A percentile compares a stretch with the other conserved stretches of the same genome.
These are phyloP conservation scores for Cirrhinus mrigala DNA, from an alignment of 2,797 vertebrate genomes.

Conservation along the genomic window DNA sequence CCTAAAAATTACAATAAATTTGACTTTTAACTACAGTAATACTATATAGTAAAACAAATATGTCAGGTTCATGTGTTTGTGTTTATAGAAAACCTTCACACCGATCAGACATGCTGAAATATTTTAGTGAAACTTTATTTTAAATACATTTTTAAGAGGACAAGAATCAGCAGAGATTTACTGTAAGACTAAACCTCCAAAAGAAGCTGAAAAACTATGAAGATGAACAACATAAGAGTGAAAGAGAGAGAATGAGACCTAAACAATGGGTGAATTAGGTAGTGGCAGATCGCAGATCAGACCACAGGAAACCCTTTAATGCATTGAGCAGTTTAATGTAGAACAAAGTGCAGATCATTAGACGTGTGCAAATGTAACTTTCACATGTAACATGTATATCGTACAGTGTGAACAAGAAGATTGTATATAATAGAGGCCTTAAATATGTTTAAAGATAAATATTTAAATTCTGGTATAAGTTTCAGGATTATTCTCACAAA, in stretches of 20 bases:
- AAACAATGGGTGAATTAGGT: background rate
- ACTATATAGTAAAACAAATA: no score
- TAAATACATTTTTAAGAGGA: background rate
- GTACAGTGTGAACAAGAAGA: background rate
- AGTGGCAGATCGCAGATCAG: no score
- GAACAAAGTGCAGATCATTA: no score
- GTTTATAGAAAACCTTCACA: no score
- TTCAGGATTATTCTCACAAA: background rate
- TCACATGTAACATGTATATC: no score
- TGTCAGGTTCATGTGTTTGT: no score
- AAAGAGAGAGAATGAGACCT: background rate
- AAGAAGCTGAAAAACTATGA: background rate
- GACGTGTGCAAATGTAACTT: background rate
- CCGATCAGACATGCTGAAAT: background rate
- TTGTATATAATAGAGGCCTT: background rate
- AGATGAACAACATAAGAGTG: background rate
- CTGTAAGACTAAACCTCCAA: constrained; percentile 8
- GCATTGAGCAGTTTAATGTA: no score
- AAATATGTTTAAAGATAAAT: background rate
- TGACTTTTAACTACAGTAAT: no score
- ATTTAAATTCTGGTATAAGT: background rate
- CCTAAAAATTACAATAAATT: no score
- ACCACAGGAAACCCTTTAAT: no score
- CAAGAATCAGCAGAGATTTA: background rate
- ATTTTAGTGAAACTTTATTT: no score